phyloP scores from a whole-genome alignment of 2,888 invertebrate genomes.

The Chironomus riparius region DNA sequence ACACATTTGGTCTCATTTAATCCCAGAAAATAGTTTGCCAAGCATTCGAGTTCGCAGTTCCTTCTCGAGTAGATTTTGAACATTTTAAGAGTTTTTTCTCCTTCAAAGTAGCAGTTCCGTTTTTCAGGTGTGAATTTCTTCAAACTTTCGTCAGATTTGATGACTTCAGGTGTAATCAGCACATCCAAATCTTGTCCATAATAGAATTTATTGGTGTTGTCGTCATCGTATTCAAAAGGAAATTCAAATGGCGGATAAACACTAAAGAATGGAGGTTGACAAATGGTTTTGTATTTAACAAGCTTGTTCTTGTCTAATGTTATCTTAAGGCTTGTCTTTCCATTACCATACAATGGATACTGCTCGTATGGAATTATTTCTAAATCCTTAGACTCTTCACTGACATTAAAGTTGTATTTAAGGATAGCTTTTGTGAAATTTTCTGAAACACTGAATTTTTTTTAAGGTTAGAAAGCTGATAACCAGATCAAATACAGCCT shows the following conservation, averaged over 20 bases:
- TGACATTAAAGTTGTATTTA: background rate
- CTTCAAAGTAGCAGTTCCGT: slow-evolving; percentile 33
- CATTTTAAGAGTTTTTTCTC: slow-evolving; percentile 32
- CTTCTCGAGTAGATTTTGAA: too few relatives aligned
- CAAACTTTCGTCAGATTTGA: background rate
- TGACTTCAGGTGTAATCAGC: background rate
- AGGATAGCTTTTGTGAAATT: background rate
- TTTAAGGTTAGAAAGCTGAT: too few relatives aligned
- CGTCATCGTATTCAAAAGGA: background rate
- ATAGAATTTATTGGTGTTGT: background rate
- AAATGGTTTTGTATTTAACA: background rate
- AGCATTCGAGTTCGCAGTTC: slow-evolving; percentile 31
- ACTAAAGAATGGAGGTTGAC: background rate
- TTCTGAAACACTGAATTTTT: background rate
- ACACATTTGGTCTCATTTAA: background rate
- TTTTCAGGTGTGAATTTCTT: background rate
- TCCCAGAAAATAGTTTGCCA: slow-evolving; percentile 29
- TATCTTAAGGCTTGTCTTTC: background rate
- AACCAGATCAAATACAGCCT: too few relatives aligned
- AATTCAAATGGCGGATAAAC: background rate
- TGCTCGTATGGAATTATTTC: background rate
- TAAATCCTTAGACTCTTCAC: too few relatives aligned
- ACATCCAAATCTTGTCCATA: background rate
- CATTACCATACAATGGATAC: background rate
- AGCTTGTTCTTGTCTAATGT: background rate